Evolutionary conservation across 2,888 invertebrate species (phyloP).

Genomic region (Hedychridium roseum): DNA sequence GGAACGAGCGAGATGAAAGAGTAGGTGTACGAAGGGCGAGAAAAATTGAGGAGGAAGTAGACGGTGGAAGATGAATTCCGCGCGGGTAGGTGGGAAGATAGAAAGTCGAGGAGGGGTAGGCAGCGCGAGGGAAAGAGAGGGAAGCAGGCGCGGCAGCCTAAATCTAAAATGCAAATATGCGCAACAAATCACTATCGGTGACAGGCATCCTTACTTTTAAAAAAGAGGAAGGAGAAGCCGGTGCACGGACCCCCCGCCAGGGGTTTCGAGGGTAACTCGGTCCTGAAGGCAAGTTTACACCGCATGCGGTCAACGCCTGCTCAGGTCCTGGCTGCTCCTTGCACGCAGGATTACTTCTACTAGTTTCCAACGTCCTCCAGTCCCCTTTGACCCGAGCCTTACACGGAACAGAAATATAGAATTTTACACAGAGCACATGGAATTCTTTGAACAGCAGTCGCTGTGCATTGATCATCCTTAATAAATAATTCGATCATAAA

Average conservation of each 20-base stretch:
- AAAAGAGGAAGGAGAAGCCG: constrained; percentile 55
- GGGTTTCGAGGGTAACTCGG: constrained; percentile 55
- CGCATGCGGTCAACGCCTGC: constrained; percentile 48
- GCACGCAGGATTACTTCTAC: constrained; percentile 17
- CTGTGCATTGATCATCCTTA: too few species aligned
- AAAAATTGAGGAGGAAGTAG: background rate
- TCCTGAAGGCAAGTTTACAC: constrained; percentile 51
- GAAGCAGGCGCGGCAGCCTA: constrained; percentile 55
- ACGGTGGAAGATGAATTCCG: background rate
- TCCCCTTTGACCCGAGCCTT: too few species aligned
- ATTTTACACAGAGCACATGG: too few species aligned
- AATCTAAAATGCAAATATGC: constrained; percentile 63
- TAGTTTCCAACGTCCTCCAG: too few species aligned
- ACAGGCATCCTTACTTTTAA: constrained; percentile 59
- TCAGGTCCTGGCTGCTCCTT: constrained; percentile 40
- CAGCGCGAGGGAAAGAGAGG: constrained; percentile 22
- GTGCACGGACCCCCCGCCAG: constrained; percentile 59
- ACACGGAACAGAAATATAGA: too few species aligned
- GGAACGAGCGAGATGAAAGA: constrained; percentile 19
- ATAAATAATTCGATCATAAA: too few species aligned
- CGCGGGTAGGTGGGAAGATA: constrained; percentile 6
- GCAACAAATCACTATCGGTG: constrained; percentile 63
- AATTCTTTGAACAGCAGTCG: too few species aligned
- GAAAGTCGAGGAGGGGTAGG: constrained; percentile 15
- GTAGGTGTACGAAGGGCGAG: constrained; percentile 14